Evolutionary conservation across 35 echinoderm and acorn worm genomes (phyloP).

Genomic region (Heliocidaris tuberculata): DNA sequence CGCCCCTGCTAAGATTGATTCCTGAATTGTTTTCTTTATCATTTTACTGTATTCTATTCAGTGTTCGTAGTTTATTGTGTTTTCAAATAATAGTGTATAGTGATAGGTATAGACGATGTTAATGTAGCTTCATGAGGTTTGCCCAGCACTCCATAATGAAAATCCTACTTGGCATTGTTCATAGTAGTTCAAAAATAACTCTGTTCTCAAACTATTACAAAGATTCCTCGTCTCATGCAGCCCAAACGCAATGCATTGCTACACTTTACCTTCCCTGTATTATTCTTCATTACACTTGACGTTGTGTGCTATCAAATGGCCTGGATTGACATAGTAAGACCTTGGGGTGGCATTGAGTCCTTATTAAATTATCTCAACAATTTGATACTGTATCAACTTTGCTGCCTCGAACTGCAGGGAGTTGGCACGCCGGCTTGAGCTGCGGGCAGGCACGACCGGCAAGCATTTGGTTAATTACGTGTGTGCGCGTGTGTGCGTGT

Average conservation of each 20-base stretch:
- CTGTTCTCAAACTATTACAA: background rate
- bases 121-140: no score
- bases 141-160: background rate
- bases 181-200: background rate
- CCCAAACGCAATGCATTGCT: background rate
- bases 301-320: constrained; percentile 17
- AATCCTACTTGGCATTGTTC: background rate
- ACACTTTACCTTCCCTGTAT: background rate
- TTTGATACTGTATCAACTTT: constrained; percentile 31
- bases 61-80: no score
- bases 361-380: constrained; percentile 43
- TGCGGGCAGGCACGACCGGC: background rate
- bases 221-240: background rate
- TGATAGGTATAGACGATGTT: no score
- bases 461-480: constrained; percentile 21
- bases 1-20: no score
- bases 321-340: constrained; percentile 14
- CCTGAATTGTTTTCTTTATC: no score
- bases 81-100: no score
- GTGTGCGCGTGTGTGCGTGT: background rate
- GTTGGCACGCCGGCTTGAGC: constrained; percentile 1
- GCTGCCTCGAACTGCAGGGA: constrained; percentile 22
- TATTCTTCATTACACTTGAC: background rate
- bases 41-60: no score
- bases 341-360: constrained; percentile 32